These are phyloP conservation scores for Hofmannophila pseudospretella DNA, from an alignment of 2,888 invertebrate genomes.

Conservation along the genomic window DNA sequence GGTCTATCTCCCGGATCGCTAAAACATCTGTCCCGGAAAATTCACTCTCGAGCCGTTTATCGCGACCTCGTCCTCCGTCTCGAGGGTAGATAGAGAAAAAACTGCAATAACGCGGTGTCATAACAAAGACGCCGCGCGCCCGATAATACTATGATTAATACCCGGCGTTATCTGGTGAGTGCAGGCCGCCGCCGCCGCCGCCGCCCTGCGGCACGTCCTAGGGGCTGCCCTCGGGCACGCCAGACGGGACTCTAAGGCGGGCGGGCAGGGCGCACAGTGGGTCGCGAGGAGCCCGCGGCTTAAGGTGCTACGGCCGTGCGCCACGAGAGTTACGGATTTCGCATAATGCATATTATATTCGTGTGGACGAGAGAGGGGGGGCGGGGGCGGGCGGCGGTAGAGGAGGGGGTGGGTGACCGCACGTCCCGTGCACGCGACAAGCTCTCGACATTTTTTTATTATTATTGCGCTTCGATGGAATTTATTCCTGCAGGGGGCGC, in stretches of 20 bases:
- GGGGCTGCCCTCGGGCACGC: slow-evolving; percentile 19
- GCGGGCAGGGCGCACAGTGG: not conserved
- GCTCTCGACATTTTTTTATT: slow-evolving; percentile 77
- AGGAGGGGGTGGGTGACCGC: slow-evolving; percentile 49
- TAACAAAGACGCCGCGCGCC: slow-evolving; percentile 72
- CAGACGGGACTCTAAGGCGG: slow-evolving; percentile 1
- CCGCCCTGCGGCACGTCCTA: slow-evolving; percentile 43
- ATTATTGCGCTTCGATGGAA: slow-evolving; percentile 77
- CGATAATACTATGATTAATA: slow-evolving; percentile 78
- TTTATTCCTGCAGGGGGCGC: slow-evolving; percentile 62
- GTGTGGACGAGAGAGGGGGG: slow-evolving; percentile 30
- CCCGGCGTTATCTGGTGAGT: slow-evolving; percentile 73
- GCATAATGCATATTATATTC: slow-evolving; percentile 78
- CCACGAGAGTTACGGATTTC: slow-evolving; percentile 76
- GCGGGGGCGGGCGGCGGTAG: slow-evolving; percentile 22
- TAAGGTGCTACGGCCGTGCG: slow-evolving; percentile 64
- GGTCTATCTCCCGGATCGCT: slow-evolving; percentile 50
- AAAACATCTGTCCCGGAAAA: slow-evolving; percentile 77
- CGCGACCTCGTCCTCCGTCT: no score
- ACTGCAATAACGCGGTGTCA: slow-evolving; percentile 76
- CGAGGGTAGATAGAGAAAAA: slow-evolving; percentile 72
- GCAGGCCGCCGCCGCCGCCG: no score
- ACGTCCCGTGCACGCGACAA: slow-evolving; percentile 77
- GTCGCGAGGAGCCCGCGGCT: slow-evolving; percentile 17
- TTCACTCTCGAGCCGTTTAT: slow-evolving; percentile 68